Evolutionary conservation across 2,797 vertebrate species (phyloP), one percentile per base, ranked within the genome.

Genomic region (Pterois miles): DNA sequence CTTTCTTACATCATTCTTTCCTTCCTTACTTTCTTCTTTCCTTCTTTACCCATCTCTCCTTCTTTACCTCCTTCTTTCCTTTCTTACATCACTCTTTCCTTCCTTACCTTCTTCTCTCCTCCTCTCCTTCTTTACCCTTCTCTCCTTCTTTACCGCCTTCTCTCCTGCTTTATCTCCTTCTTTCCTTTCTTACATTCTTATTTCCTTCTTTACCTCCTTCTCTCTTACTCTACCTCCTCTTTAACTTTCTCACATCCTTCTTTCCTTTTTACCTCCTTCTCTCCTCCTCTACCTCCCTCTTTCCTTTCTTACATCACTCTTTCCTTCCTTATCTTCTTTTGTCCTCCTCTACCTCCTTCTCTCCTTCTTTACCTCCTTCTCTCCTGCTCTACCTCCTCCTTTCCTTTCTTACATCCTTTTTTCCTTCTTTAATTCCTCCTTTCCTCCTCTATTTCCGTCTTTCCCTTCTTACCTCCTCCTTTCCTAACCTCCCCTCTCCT

Each of bases 311-410:
- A n/a, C n/a, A n/a, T n/a, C n/a, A n/a, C 8, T 13, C 9, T 5
- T 5, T 12, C 9, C 50, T 9, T 10, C 11, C 20, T 10, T 5
- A 9, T 31, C 5, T 23, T 12, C 0, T 9, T 20, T 4, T 1
- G 8, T 25, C 10, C 25, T 29, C 1, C 10, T 6, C 10, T 23
- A 6, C 48, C 48, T 52, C 10, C 50, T 16, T 10, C 5, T 23
- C 18, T 31, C 23, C 23, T 7, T 23, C 7, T 13, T 1, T 13
- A 22, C 2, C 5, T 40, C 36, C 10, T 40, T 5, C 38, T 40
- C 22, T 18, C 8, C 13, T 6, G 16, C n/a, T n/a, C n/a, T n/a
- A n/a, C n/a, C 10, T 34, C 54, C 8, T 20, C 29, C 4, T 5
- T 1, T 53, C 16, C 34, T 23, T 6, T 5, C 10, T 48, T n/a